Evolutionary conservation across 2,797 vertebrate species (phyloP), one percentile per base, ranked within the genome.

Genomic region (Naso thynnoides): DNA sequence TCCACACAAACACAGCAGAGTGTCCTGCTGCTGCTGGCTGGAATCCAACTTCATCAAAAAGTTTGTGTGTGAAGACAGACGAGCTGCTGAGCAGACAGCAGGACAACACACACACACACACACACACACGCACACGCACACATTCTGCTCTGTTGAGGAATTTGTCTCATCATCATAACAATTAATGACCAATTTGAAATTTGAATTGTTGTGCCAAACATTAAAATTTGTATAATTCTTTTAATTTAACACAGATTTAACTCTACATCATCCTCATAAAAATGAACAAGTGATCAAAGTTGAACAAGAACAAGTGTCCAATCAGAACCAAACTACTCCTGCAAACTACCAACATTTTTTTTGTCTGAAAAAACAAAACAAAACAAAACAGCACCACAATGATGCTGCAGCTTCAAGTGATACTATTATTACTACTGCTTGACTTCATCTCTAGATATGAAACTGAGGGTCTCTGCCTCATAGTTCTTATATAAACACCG

Each of bases 81-180:
- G 47, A 79, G 78, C 73, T 70, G 60, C 70, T 60, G 71, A 44
- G 59, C 71, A 81, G 82, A 81, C 78, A 74, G 57, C 47, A 44
- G 42, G 52, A 66, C 55, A 10, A 68, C 63, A 45, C 67, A 21
- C 72, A 13, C 49, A 33, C 16, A 16, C 26, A 33, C 29, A 18
- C 26, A 1, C 21, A 36, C 36, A 3, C 55, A 39, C 29, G 4
- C 29, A 38, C 24, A n/a, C 39, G 1, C 31, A 44, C 38, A 6
- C 57, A 36, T 31, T 42, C 19, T 11, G 1, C 27, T 29, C 23
- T 5, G 21, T 29, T 41, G 1, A 71, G 61, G 60, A 66, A 60
- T 77, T 54, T 55, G 54, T 55, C 67, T 77, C 68, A 60, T 54
- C 58, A 62, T 24, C 45, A 56, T 27, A 54, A 41, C 9, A 31